These are phyloP conservation scores for Halcyon badia DNA, from an alignment of 2,797 vertebrate species.

Conservation along the genomic window DNA sequence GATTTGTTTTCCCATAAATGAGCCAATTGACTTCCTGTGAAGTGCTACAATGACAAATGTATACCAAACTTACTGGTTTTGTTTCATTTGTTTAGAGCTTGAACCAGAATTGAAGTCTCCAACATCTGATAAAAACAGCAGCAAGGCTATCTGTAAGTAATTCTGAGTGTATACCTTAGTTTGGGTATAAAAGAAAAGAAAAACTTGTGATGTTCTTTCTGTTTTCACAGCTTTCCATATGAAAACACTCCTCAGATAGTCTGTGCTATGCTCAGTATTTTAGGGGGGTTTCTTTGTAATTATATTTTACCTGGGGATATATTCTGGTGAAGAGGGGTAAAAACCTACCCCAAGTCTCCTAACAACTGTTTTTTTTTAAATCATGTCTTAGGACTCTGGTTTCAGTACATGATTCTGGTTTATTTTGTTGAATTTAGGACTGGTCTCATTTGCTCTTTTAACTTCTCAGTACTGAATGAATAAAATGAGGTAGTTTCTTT, in stretches of 20 bases:
- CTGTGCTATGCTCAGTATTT: neutral
- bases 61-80: neutral
- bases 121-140: slow-evolving; percentile 84
- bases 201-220: neutral
- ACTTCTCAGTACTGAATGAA: neutral
- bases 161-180: neutral
- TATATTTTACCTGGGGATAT: neutral
- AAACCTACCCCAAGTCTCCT: neutral
- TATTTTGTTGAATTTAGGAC: neutral
- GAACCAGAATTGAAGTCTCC: slow-evolving; percentile 86
- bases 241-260: neutral
- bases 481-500: neutral
- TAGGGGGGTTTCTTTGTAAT: neutral
- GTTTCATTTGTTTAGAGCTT: slow-evolving; percentile 80
- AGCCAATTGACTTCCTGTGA: neutral
- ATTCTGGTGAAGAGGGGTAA: neutral
- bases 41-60: neutral
- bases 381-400: neutral
- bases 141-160: slow-evolving; percentile 88
- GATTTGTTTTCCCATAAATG: neutral
- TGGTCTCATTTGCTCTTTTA: neutral
- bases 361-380: neutral
- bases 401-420: neutral
- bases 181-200: neutral
- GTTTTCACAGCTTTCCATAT: neutral